Conservation (phyloP, 2,797 vertebrate species). For the Emys orbicularis region DNA sequence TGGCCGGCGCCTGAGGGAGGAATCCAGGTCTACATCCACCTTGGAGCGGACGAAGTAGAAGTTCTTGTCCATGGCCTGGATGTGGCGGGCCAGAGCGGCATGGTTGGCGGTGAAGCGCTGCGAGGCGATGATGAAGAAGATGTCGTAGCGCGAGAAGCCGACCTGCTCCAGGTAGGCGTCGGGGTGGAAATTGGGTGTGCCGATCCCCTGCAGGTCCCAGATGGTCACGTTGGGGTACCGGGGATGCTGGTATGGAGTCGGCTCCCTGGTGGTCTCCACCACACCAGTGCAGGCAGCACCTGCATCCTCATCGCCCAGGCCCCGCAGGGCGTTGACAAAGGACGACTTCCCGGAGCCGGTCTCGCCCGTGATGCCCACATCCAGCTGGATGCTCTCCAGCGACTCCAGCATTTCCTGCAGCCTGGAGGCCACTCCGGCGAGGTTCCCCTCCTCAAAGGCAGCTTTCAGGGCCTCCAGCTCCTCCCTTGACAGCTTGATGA, state of each 20-base stretch:
- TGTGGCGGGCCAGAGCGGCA: conserved; percentile 15
- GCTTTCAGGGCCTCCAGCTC: conserved; percentile 75
- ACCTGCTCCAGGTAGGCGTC: conserved; percentile 33
- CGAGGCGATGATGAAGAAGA: conserved; percentile 63
- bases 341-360: conserved; percentile 53
- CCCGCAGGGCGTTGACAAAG: conserved; percentile 63
- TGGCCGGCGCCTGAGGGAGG: neutral
- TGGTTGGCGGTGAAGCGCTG: conserved; percentile 50
- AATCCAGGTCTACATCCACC: conserved; percentile 54
- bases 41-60: conserved; percentile 68
- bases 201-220: conserved; percentile 70
- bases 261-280: neutral
- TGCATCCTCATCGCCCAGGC: conserved; percentile 38
- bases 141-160: conserved; percentile 44
- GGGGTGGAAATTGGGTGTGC: conserved; percentile 38
- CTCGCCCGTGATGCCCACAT: conserved; percentile 64
- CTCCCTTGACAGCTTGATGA: conserved; percentile 76
- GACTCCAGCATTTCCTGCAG: conserved; percentile 26
- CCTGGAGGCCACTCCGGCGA: conserved; percentile 8
- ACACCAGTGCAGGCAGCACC: conserved; percentile 29
- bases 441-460: conserved; percentile 49
- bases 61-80: conserved; percentile 37
- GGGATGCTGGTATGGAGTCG: conserved; percentile 40
- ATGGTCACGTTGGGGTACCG: conserved; percentile 38
- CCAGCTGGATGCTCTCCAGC: conserved; percentile 29